Conservation (phyloP, 2,797 vertebrate species). For the Rhincodon typus region DNA sequence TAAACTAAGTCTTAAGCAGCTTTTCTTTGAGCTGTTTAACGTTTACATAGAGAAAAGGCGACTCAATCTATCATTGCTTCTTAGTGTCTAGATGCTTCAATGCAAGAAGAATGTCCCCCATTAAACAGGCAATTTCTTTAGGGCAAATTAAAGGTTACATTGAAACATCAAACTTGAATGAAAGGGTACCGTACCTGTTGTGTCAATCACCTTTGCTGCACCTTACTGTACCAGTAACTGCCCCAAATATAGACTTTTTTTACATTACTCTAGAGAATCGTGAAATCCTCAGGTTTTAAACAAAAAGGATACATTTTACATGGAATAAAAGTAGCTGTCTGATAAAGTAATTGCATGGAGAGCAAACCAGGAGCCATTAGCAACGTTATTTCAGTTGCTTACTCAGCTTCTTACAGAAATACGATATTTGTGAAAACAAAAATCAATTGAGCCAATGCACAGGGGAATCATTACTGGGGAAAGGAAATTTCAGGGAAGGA, state of each 20-base stretch:
- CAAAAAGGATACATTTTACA: neutral
- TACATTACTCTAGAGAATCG: neutral
- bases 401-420: neutral
- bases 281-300: neutral
- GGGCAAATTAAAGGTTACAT: neutral
- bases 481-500: neutral
- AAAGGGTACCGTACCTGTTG: neutral
- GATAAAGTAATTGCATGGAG: neutral
- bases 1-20: no score
- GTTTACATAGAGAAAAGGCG: neutral
- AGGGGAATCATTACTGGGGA: neutral
- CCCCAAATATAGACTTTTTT: neutral
- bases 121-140: neutral
- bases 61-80: neutral
- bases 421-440: neutral
- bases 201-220: no score
- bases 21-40: neutral
- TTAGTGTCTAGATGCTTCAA: neutral
- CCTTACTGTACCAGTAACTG: neutral
- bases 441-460: neutral
- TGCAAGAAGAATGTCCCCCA: neutral
- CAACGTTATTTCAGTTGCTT: neutral
- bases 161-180: neutral
- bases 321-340: slow-evolving; percentile 1
- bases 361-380: neutral